Evolutionary conservation across 2,797 vertebrate species (phyloP), one percentile per base, ranked within the genome.

Genomic region (Mareca penelope): DNA sequence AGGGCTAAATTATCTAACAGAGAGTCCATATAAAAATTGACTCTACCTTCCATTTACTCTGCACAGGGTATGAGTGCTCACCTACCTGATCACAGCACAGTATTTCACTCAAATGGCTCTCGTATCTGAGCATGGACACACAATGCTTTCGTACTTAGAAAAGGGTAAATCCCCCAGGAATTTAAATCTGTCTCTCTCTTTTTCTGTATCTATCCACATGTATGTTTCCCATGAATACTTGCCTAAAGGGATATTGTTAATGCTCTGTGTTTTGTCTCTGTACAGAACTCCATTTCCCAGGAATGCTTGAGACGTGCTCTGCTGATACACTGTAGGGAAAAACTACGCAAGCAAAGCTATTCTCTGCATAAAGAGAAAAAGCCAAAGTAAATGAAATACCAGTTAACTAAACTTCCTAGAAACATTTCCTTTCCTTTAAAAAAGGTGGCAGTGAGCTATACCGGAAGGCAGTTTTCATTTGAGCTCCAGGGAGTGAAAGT

Each of bases 201-300:
- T 29, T 81, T 13, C 78, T 22, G 2, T 7, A 22, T 40, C 68
- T 35, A 48, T 7, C 50, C 53, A 39, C n/a, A 26, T 4, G 3
- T 0, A 21, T 2, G 0, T 40, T 72, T 29, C n/a, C 52, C 67
- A 18, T 1, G 31, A 72, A 35, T 1, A 37, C 6, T 13, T 17
- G 29, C 55, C 22, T 53, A 21, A 35, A 64, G 50, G 33, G 52
- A 12, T 2, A 31, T 26, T 26, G 46, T 52, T 37, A 52, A 9
- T 3, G 2, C 31, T n/a, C 53, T 7, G 21, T 12, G 17, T 5
- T 84, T 53, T 53, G 53, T 4, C 70, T 52, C 3, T 0, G n/a
- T 28, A 17, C 56, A 22, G 21, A 69, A 52, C n/a, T 31, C 65
- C 14, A 12, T 7, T 13, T 52, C 42, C n/a, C 42, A 53, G 31